A percentile compares a stretch with the other conserved stretches of the same genome.
These are phyloP conservation scores for Equus quagga DNA, from an alignment of 2,113 vertebrate species.

Conservation along the genomic window DNA sequence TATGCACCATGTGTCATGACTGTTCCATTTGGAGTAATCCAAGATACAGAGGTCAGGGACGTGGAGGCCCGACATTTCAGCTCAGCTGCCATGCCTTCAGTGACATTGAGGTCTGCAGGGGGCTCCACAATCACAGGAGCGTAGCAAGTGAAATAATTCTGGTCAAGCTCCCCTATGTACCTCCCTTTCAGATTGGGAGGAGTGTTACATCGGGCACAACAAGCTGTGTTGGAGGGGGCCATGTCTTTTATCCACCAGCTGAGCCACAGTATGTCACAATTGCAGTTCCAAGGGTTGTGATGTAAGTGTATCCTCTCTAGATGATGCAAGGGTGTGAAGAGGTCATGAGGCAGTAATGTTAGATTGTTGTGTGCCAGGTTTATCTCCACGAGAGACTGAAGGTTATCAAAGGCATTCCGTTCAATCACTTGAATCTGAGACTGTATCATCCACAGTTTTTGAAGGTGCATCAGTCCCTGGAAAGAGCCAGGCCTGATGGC, in stretches of 20 bases:
- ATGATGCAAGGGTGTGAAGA: constrained; percentile 97
- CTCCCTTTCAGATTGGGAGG: constrained; percentile 96
- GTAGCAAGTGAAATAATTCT: constrained; percentile 99
- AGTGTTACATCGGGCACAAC: constrained; percentile 97
- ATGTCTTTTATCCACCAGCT: constrained; percentile 99
- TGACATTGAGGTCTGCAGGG: constrained; percentile 97
- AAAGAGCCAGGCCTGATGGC: constrained; percentile 97
- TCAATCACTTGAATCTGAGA: constrained; percentile 99
- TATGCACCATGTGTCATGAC: constrained; percentile 98
- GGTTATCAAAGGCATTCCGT: constrained; percentile 98
- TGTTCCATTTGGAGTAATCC: constrained; percentile 99
- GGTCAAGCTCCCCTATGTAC: constrained; percentile 98
- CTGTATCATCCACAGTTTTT: constrained; percentile 99
- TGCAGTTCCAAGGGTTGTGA: constrained; percentile 99
- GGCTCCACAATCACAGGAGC: constrained; percentile 99
- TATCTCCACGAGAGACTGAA: constrained; percentile 98
- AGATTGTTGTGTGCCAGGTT: constrained; percentile 99
- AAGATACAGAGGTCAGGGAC: constrained; percentile 97
- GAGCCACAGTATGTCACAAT: constrained; percentile 99
- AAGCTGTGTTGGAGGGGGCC: constrained; percentile 98
- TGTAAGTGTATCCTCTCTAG: constrained; percentile 98
- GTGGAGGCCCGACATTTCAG: constrained; percentile 97
- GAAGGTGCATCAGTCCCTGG: constrained; percentile 98
- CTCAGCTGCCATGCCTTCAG: constrained; percentile 98
- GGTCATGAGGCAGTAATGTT: constrained; percentile 98